phyloP scores from a whole-genome alignment of 2,888 invertebrate genomes.

The Chalcosyrphus nemorum region DNA sequence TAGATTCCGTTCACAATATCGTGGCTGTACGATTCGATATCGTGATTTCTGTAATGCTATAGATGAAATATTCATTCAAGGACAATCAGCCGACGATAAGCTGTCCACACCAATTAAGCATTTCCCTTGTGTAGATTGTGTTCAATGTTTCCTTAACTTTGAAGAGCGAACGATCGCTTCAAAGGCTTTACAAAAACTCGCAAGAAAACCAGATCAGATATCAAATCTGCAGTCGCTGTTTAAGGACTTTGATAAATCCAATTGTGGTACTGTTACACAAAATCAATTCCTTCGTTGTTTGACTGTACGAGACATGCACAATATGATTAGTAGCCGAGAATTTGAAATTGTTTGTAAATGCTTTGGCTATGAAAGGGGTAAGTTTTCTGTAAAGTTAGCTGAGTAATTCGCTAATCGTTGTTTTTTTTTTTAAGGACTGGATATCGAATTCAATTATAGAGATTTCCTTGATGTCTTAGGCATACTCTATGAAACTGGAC shows the following conservation, averaged over 20 bases:
- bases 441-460: constrained; percentile 87
- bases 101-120: constrained; percentile 87
- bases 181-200: constrained; percentile 87
- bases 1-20: constrained; percentile 86
- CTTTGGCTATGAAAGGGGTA: constrained; percentile 87
- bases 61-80: constrained; percentile 88
- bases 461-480: constrained; percentile 87
- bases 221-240: constrained; percentile 88
- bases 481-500: constrained; percentile 85
- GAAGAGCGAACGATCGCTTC: constrained; percentile 87
- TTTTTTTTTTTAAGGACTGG: constrained; percentile 75
- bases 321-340: constrained; percentile 86
- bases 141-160: constrained; percentile 86
- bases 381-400: no score
- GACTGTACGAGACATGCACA: constrained; percentile 85
- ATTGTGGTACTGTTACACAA: constrained; percentile 86
- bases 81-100: constrained; percentile 86
- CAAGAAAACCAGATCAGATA: constrained; percentile 85
- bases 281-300: constrained; percentile 87
- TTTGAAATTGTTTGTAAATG: constrained; percentile 88
- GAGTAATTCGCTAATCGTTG: not conserved
- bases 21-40: constrained; percentile 86
- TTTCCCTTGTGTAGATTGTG: constrained; percentile 86
- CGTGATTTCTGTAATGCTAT: constrained; percentile 86
- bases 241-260: constrained; percentile 87